Evolutionary conservation across 2,888 invertebrate genomes (phyloP), one percentile per base, ranked within the genome.

Genomic region (Iphiclides podalirius): DNA sequence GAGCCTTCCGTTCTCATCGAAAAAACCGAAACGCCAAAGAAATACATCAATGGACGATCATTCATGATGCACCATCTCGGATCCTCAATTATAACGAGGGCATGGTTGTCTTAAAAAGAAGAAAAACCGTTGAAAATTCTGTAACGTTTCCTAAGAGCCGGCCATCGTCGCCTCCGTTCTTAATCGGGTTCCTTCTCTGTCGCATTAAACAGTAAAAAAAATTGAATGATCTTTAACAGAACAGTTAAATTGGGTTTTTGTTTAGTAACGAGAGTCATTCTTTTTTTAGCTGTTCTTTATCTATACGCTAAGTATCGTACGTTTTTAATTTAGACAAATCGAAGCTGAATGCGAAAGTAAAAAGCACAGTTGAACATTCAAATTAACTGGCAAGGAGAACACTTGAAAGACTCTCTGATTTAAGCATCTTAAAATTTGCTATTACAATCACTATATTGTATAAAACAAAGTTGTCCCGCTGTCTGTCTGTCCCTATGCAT

Each of bases 51-150:
- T 81, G 76, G 78, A 73, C 77, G 78, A 76, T 78, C 75, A 80
- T 79, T 81, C 79, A 80, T 79, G 79, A 80, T 77, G 77, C 75
- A 78, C 70, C 72, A 64, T 59, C 64, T 63, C 63, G 76, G 71
- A 76, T 77, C 79, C 81, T 79, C 78, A 81, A 85, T 84, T 81
- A 84, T 75, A 77, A 74, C 71, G 71, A 67, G 66, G 68, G 70
- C 67, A 68, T 60, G 69, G 70, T 70, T 75, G 26, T 77, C 71
- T 63, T 66, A 75, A 76, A 80, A 79, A 80, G 72, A 79, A 80
- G 81, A 78, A 71, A 77, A 76, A 75, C 75, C 80, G 76, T 84
- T 76, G 72, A 83, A 75, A 84, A 80, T 83, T 77, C 79, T 67
- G 75, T 81, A 79, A 74, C 70, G 72, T 80, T 81, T 79, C 80